phyloP scores from a whole-genome alignment of 2,113 vertebrate species.

The Dascyllus trimaculatus region DNA sequence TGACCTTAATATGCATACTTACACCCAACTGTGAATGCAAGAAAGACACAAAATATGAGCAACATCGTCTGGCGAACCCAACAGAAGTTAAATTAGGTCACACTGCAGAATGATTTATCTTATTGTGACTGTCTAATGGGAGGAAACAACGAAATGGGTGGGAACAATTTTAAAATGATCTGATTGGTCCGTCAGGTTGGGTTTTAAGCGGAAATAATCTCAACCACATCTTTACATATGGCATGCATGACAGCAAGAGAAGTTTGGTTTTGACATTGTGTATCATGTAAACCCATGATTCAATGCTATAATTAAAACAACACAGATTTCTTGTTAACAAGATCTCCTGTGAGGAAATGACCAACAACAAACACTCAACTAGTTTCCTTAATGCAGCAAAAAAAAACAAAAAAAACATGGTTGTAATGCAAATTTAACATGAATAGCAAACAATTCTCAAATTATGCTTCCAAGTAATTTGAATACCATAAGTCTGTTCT shows the following conservation, averaged over 20 bases:
- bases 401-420: too few species aligned
- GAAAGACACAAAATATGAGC: background rate
- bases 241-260: background rate
- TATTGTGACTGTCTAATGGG: fast-evolving
- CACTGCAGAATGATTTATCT: fast-evolving
- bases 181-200: background rate
- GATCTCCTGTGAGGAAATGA: too few species aligned
- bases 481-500: too few species aligned
- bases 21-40: fast-evolving
- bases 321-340: too few species aligned
- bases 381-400: too few species aligned
- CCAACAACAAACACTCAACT: too few species aligned
- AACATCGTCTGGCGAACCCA: fast-evolving
- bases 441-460: too few species aligned
- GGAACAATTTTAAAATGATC: background rate
- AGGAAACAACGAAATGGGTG: background rate
- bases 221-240: background rate
- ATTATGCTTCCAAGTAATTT: too few species aligned
- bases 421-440: too few species aligned
- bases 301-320: too few species aligned
- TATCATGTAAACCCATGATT: too few species aligned
- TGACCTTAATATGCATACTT: fast-evolving
- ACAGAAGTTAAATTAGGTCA: background rate
- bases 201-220: background rate
- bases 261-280: too few species aligned